Evolutionary conservation across 2,797 vertebrate species (phyloP), one percentile per base, ranked within the genome.

Genomic region (Gastrophryne carolinensis): DNA sequence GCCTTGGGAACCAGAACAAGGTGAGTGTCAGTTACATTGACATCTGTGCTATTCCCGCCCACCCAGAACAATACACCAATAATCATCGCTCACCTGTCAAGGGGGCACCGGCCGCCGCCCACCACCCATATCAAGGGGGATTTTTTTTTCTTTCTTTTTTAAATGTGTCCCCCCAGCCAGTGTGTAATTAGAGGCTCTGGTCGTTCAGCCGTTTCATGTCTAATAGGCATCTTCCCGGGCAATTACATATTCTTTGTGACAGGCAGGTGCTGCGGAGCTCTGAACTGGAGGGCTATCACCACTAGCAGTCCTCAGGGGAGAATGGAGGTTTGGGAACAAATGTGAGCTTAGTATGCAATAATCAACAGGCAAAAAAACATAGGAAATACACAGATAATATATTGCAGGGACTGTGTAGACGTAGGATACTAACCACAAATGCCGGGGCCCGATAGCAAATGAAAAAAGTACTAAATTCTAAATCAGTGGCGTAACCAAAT

Each of bases 31-130:
- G 50, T 70, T 77, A 71, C 74, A 56, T 30, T 24, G 54, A 54
- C 74, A 77, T 71, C 74, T 76, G 74, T 37, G 66, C 41, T 63
- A 24, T 53, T 12, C 27, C 26, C 66, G 50, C 74, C 74, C 67
- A 12, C 15, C 35, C 19, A 12, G 8, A 76, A 62, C 56, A 63
- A 63, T 26, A 44, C 49, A 24, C 50, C 58, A 35, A 52, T 49
- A 69, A 62, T 63, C 32, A 76, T 34, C 21, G 47, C 11, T 73
- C 70, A 73, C 58, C 65, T 62, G 56, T 47, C 26, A 15, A n/a
- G 27, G 21, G 57, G 34, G 23, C 35, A 34, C 11, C 44, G 1
- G 49, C 10, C 26, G 26, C 57, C 39, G 17, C 37, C 11, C 21
- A 23, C 9, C 19, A 37, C n/a, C 47, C 21, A 44, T 56, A 57